Conservation (phyloP, 2,888 invertebrate genomes). For the Dioctria rufipes region DNA sequence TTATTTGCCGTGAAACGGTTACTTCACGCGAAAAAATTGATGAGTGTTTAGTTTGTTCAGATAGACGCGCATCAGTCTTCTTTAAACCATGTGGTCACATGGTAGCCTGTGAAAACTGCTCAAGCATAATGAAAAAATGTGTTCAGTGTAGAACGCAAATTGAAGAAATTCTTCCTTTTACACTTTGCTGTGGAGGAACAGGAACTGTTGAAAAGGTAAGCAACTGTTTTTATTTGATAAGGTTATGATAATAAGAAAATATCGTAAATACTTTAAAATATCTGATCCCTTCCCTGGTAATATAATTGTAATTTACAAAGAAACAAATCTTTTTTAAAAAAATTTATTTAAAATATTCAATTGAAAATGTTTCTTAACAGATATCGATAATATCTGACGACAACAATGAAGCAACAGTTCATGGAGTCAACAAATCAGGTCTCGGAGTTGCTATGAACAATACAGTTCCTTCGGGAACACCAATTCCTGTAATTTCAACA, state of each 20-base stretch:
- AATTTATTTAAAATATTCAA: not conserved
- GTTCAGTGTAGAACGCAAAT: constrained; percentile 94
- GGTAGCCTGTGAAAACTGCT: constrained; percentile 82
- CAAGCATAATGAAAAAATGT: constrained; percentile 97
- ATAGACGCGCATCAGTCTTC: constrained; percentile 91
- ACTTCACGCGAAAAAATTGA: constrained; percentile 88
- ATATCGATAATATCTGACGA: constrained; percentile 58
- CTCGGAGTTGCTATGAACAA: constrained; percentile 71
- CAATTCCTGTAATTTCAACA: constrained; percentile 66
- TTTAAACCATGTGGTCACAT: constrained; percentile 97
- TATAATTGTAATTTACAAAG: too few species aligned
- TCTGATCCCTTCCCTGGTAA: too few species aligned
- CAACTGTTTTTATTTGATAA: not conserved
- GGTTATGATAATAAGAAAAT: too few species aligned
- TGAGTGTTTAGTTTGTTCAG: constrained; percentile 97
- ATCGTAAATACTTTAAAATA: too few species aligned
- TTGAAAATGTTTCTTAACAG: constrained; percentile 11
- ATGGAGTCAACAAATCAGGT: constrained; percentile 68
- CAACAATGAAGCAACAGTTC: constrained; percentile 62
- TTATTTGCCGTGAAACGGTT: constrained; percentile 91
- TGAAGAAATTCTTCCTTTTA: constrained; percentile 76
- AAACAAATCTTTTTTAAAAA: not conserved
- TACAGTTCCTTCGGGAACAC: constrained; percentile 64
- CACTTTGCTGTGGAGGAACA: constrained; percentile 75
- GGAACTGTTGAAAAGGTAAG: constrained; percentile 68